Base-by-base conservation (phyloP, 2,113 vertebrate genomes). In the Nothobranchius furzeri region DNA sequence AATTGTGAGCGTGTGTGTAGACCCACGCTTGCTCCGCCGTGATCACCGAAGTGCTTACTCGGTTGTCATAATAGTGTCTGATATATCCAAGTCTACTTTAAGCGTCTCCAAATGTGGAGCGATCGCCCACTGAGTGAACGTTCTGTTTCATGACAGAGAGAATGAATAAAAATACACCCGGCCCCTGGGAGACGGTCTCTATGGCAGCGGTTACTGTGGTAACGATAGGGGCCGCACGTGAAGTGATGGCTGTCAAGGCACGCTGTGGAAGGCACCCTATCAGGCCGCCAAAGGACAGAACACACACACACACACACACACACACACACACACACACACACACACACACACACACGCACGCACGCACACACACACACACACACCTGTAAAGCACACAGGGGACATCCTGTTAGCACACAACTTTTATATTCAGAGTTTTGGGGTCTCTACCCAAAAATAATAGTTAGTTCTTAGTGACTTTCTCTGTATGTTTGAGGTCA, bases 121-220 rank as follows among this genome's bases (percentile, higher is more conserved):
- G 70, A 65, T 88, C 74, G 68, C 85, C 87, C 87, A 88, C 87
- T 57, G 71, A 85, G 85, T 84, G 82, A 83, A 73, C 83, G 86
- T 84, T 88, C 87, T 81, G 78, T 83, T 87, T 88, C 78, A 89
- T 88, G 85, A 75, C 72, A 68, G 58, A 53, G 68, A 60, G 77
- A 70, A 53, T 25, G 70, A 83, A 79, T 76, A 88, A 86, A 91
- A 89, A 89, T 89, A 91, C 89, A 88, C 84, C 79, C 66, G 10
- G 84, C 76, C 88, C 85, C 75, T 77, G 75, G 85, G 87, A 91
- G 85, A 87, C 75, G 5, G 88, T 91, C 81, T 79, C 88, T 81
- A 89, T 91, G 85, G 85, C 85, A 89, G 85, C 79, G 2, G 88
- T 88, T 88, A 75, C 89, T 78, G 79, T 87, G 85, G 81, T 36